These are phyloP conservation scores for Drosophila littoralis DNA, from an alignment of 1,140 invertebrate species.

Conservation along the genomic window DNA sequence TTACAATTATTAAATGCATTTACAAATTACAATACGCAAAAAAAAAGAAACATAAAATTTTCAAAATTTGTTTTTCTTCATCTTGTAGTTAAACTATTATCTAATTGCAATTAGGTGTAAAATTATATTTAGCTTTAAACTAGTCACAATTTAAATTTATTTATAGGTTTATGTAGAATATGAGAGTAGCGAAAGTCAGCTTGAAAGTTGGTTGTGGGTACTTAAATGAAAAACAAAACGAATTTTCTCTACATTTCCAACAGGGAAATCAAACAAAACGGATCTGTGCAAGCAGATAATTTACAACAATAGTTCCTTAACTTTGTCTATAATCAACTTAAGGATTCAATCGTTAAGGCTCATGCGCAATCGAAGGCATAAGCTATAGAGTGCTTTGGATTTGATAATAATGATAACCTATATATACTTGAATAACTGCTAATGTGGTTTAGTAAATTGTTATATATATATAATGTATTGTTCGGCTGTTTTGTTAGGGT, in stretches of 20 bases:
- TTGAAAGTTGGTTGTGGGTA: constrained; percentile 1
- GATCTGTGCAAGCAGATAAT: constrained; percentile 59
- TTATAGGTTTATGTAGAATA: constrained; percentile 3
- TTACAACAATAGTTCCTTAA: constrained; percentile 35
- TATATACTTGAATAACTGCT: constrained; percentile 29
- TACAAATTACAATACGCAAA: constrained; percentile 56
- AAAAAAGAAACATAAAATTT: constrained; percentile 45
- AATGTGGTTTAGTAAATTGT: constrained; percentile 1
- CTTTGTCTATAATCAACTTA: constrained; percentile 13
- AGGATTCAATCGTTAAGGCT: constrained; percentile 28
- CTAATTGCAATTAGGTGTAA: constrained; percentile 41
- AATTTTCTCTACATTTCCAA: background rate
- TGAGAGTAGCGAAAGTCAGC: constrained; percentile 3
- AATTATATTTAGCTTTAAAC: constrained; percentile 40
- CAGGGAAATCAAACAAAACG: constrained; percentile 12
- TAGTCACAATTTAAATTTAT: constrained; percentile 22
- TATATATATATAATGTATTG: constrained; percentile 29
- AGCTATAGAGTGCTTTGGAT: constrained; percentile 28
- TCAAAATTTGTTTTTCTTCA: constrained; percentile 53
- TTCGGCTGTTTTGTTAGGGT: constrained; percentile 14
- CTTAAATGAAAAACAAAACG: constrained; percentile 20
- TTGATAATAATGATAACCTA: constrained; percentile 30
- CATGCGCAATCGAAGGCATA: constrained; percentile 58
- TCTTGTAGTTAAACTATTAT: constrained; percentile 9
- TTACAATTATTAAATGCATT: constrained; percentile 76